Evolutionary conservation across 2,113 vertebrate species (phyloP).

Genomic region (Tragelaphus imberbis): DNA sequence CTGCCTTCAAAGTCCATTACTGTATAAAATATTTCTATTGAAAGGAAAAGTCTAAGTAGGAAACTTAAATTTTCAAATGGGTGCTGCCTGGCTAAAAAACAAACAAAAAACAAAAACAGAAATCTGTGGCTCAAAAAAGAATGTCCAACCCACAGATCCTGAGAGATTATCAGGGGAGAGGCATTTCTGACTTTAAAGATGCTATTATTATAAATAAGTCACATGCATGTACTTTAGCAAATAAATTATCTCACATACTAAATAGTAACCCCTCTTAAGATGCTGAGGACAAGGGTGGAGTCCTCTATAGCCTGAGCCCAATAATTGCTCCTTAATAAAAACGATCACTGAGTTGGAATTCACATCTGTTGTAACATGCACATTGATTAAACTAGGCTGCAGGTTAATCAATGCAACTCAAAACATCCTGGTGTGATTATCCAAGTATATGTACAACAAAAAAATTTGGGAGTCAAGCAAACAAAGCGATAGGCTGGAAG

Average conservation of each 20-base stretch:
- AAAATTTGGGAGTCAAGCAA: background rate
- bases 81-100: background rate
- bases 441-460: background rate
- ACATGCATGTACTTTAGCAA: background rate
- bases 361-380: background rate
- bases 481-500: too few relatives aligned
- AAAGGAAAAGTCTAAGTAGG: background rate
- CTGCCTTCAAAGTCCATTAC: background rate
- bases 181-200: background rate
- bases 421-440: background rate
- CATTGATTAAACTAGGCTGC: background rate
- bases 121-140: background rate
- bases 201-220: background rate
- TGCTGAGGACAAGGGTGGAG: background rate
- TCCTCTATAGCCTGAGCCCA: background rate
- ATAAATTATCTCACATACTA: background rate
- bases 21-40: background rate
- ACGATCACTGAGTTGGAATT: background rate
- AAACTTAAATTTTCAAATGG: background rate
- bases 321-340: background rate
- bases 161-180: background rate
- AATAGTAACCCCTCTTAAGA: background rate
- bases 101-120: background rate
- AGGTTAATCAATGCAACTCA: background rate
- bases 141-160: background rate